These are phyloP conservation scores for Polyommatus iphigenia DNA, from an alignment of 2,888 invertebrate genomes.

Conservation along the genomic window DNA sequence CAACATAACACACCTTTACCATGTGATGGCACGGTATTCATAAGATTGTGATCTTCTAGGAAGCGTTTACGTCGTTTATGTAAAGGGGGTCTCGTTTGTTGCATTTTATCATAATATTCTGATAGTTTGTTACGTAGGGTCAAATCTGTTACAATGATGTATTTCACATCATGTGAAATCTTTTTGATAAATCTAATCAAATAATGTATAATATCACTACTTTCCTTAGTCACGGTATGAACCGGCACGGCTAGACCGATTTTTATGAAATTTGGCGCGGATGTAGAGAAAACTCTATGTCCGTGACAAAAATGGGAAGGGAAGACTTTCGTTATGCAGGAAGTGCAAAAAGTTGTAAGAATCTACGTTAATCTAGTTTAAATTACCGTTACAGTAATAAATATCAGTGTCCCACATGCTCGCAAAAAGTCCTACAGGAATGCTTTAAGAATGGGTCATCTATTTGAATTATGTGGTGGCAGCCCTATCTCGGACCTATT, in stretches of 20 bases:
- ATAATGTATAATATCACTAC: too few relatives aligned
- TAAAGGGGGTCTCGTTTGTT: conserved; percentile 22
- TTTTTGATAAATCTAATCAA: neutral
- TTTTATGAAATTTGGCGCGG: too few relatives aligned
- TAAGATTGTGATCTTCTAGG: conserved; percentile 32
- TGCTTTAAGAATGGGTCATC: neutral
- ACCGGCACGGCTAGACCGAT: too few relatives aligned
- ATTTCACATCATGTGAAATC: neutral
- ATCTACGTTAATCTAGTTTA: neutral
- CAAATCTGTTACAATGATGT: neutral
- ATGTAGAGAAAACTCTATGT: too few relatives aligned
- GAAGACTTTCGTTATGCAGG: neutral
- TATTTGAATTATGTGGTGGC: neutral
- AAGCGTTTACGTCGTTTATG: conserved; percentile 34
- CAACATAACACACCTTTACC: conserved; percentile 23
- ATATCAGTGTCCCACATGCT: neutral
- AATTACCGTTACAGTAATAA: conserved; percentile 12
- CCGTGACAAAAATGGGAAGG: too few relatives aligned
- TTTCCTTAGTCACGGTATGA: too few relatives aligned
- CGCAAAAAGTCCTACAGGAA: conserved; percentile 17
- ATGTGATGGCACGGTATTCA: conserved; percentile 37
- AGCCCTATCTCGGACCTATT: conserved; percentile 42
- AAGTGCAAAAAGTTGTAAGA: neutral
- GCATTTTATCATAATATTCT: conserved; percentile 16
- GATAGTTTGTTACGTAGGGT: neutral